Evolutionary conservation across 35 echinoderm and acorn worm species (phyloP).

Genomic region (Hemicentrotus pulcherrimus): DNA sequence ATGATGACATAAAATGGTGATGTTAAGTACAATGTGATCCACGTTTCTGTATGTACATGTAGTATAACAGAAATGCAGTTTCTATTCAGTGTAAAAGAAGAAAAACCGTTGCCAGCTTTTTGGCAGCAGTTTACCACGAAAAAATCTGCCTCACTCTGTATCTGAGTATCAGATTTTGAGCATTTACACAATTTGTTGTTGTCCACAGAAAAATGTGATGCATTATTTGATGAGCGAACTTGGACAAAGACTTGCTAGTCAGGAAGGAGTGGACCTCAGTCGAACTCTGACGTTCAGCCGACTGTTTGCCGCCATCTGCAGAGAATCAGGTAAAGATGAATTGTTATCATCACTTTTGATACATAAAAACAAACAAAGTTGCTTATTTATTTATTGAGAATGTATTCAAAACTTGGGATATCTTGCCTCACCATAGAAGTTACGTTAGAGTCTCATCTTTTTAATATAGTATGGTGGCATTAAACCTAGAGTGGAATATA

Average conservation of each 20-base stretch:
- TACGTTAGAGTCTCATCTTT: not conserved
- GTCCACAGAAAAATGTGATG: slow-evolving; percentile 14
- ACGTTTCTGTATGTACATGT: too few relatives aligned
- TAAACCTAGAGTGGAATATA: not conserved
- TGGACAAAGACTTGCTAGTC: not conserved
- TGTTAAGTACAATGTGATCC: too few relatives aligned
- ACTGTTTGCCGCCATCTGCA: slow-evolving; percentile 41
- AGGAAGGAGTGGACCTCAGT: not conserved
- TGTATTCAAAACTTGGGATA: not conserved
- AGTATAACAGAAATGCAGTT: too few relatives aligned
- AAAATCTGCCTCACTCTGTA: too few relatives aligned
- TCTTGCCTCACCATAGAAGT: slow-evolving; percentile 29
- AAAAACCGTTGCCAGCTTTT: too few relatives aligned
- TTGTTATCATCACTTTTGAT: not conserved
- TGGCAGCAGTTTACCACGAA: too few relatives aligned
- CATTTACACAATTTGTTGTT: not conserved
- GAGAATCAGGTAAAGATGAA: slow-evolving; percentile 35
- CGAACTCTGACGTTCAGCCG: not conserved
- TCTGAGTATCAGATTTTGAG: too few relatives aligned
- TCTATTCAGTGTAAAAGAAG: too few relatives aligned
- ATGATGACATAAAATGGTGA: too few relatives aligned
- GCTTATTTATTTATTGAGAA: not conserved
- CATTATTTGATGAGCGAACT: slow-evolving; percentile 23
- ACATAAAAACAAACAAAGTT: too few relatives aligned
- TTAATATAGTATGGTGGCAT: not conserved